Evolutionary conservation across 2,113 vertebrate species (phyloP).

Genomic region (Megaceryle torquata): DNA sequence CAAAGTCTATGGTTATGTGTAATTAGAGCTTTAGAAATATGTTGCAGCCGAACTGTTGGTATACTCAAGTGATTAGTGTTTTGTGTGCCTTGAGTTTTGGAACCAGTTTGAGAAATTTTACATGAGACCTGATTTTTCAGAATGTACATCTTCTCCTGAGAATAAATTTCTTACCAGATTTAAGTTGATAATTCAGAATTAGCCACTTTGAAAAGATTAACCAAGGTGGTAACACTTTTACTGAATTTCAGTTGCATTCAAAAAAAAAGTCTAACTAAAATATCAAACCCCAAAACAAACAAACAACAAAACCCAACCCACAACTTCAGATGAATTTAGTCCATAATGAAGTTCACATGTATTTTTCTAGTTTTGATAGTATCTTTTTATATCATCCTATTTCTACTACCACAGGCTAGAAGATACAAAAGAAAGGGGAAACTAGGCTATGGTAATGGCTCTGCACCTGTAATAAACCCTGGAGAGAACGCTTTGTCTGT

Average conservation of each 20-base stretch:
- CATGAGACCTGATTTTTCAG: not conserved
- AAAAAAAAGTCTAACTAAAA: not conserved
- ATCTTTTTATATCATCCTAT: not conserved
- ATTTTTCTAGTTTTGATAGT: not conserved
- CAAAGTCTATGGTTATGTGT: not conserved
- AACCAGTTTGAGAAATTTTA: not conserved
- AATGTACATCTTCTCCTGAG: not conserved
- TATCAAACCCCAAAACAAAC: not conserved
- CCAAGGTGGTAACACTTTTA: not conserved
- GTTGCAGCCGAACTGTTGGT: not conserved
- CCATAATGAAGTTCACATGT: not conserved
- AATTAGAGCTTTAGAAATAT: not conserved
- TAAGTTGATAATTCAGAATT: not conserved
- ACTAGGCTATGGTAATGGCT: constrained; percentile 71
- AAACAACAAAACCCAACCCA: not conserved
- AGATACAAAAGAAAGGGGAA: constrained; percentile 79
- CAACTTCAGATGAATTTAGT: not conserved
- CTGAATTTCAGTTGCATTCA: not conserved
- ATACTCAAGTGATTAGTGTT: not conserved
- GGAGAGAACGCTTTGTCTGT: constrained; percentile 75
- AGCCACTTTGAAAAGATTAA: not conserved
- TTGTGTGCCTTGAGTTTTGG: not conserved
- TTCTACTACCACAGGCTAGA: constrained; percentile 73
- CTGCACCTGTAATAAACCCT: constrained; percentile 58
- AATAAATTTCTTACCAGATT: not conserved